phyloP scores from a whole-genome alignment of 2,888 invertebrate species.

The Orchesella flavescens region DNA sequence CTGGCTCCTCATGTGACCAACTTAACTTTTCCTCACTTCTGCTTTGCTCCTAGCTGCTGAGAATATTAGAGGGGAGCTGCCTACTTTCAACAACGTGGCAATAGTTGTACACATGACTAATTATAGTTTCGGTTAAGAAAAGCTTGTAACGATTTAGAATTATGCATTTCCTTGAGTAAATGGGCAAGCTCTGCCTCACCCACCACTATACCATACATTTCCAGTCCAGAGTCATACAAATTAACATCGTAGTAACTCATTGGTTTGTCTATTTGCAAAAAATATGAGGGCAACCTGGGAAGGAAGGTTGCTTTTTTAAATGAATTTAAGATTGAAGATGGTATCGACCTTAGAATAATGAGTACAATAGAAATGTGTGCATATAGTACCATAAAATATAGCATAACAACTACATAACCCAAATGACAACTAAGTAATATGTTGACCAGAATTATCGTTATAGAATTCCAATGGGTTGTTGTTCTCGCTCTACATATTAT shows the following conservation, averaged over 20 bases:
- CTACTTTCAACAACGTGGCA: not conserved
- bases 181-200: too few species aligned
- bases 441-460: slow-evolving; percentile 28
- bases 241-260: not conserved
- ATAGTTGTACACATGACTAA: slow-evolving; percentile 8
- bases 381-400: slow-evolving; percentile 3
- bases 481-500: slow-evolving; percentile 33
- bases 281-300: not conserved
- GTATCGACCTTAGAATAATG: slow-evolving; percentile 8
- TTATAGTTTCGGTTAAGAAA: slow-evolving; percentile 34
- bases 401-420: slow-evolving; percentile 6
- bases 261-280: slow-evolving; percentile 5
- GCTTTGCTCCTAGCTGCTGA: too few species aligned
- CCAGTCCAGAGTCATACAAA: not conserved
- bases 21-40: slow-evolving; percentile 20
- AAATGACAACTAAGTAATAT: too few species aligned
- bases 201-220: not conserved
- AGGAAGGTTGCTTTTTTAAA: not conserved
- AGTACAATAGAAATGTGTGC: not conserved
- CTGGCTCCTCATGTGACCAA: slow-evolving; percentile 5
- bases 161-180: not conserved
- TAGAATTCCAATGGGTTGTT: slow-evolving; percentile 35
- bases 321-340: slow-evolving; percentile 13
- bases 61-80: not conserved
- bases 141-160: slow-evolving; percentile 10